phyloP scores from a whole-genome alignment of 2,797 vertebrate genomes.

The Thalassophryne amazonica region DNA sequence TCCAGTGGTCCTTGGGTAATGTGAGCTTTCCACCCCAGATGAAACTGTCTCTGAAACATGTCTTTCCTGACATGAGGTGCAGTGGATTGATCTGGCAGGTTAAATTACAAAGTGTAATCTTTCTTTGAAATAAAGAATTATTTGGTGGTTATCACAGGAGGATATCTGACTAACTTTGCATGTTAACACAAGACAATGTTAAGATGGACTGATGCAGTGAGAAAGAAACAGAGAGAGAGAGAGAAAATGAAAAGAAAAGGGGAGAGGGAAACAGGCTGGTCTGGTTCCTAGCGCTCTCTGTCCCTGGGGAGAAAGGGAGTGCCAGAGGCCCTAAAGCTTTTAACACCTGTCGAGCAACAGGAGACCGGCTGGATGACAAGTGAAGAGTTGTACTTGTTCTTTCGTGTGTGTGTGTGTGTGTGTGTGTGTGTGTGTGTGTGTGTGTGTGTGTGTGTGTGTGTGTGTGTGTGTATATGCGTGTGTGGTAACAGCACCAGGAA shows the following conservation, averaged over 20 bases:
- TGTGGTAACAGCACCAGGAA: constrained; percentile 31
- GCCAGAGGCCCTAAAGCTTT: constrained; percentile 46
- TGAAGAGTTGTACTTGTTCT: constrained; percentile 14
- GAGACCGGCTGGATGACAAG: constrained; percentile 53
- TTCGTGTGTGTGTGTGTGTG: constrained; percentile 3
- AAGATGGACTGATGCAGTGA: constrained; percentile 28
- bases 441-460: not conserved
- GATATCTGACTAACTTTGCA: not conserved
- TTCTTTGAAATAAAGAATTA: not conserved
- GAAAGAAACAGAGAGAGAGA: not conserved
- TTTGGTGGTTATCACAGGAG: not conserved
- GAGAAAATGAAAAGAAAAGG: constrained; percentile 13
- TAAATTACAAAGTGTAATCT: not conserved
- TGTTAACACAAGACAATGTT: constrained; percentile 6
- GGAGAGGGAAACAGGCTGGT: constrained; percentile 62
- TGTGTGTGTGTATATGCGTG: constrained; percentile 3
- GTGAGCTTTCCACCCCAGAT: too few species aligned
- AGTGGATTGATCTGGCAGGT: not conserved
- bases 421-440: not conserved
- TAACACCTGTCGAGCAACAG: constrained; percentile 43
- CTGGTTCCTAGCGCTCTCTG: constrained; percentile 60
- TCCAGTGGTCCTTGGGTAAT: too few species aligned
- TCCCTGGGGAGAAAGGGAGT: constrained; percentile 66
- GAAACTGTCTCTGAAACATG: too few species aligned
- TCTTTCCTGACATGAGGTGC: not conserved